phyloP scores from a whole-genome alignment of 2,888 invertebrate genomes.

The Drosophila ochracea region DNA sequence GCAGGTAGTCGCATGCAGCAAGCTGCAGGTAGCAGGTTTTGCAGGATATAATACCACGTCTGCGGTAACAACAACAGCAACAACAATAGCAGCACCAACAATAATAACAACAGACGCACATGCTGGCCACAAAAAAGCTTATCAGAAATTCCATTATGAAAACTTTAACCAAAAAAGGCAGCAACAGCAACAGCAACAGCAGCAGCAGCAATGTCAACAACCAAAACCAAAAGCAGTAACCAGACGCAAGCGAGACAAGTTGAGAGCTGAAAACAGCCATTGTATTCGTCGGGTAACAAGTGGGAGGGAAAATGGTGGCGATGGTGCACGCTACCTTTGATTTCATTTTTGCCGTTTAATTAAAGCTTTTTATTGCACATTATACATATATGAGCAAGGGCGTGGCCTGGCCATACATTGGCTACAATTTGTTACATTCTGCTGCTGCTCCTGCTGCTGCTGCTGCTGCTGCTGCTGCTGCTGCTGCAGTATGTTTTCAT shows the following conservation, averaged over 20 bases:
- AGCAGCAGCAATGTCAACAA: conserved; percentile 33
- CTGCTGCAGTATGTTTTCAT: conserved; percentile 36
- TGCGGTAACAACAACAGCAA: conserved; percentile 57
- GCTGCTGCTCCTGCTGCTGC: not conserved
- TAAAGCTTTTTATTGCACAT: conserved; percentile 74
- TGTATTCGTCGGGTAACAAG: conserved; percentile 10
- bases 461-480: not conserved
- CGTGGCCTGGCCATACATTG: conserved; percentile 10
- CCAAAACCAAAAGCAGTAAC: conserved; percentile 26
- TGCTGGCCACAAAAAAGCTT: conserved; percentile 72
- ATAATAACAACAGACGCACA: conserved; percentile 40
- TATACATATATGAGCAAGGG: conserved; percentile 38
- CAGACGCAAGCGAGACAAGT: conserved; percentile 50
- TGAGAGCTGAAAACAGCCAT: conserved; percentile 34
- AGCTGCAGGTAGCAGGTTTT: conserved; percentile 28
- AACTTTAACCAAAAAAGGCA: conserved; percentile 66
- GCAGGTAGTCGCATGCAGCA: conserved; percentile 32
- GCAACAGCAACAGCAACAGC: conserved; percentile 16
- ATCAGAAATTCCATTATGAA: conserved; percentile 81
- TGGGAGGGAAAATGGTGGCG: not conserved
- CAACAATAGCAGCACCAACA: conserved; percentile 14
- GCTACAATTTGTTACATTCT: conserved; percentile 20
- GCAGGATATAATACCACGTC: conserved; percentile 63
- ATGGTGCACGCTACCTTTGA: conserved; percentile 57
- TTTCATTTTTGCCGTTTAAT: conserved; percentile 70